phyloP scores from a whole-genome alignment of 2,797 vertebrate genomes.

The Sarcophilus harrisii region DNA sequence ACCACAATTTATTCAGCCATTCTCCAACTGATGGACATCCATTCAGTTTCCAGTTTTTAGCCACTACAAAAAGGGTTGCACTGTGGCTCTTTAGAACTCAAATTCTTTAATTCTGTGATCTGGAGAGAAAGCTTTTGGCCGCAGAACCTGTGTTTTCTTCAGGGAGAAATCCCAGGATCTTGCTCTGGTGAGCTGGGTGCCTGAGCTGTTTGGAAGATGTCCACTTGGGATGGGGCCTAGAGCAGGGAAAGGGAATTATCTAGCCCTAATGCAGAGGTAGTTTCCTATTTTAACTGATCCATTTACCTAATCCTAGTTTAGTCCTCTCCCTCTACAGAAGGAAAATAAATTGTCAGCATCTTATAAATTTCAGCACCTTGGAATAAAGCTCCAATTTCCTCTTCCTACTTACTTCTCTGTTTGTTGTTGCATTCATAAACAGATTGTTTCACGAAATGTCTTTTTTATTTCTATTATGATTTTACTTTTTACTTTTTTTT shows the following conservation, averaged over 20 bases:
- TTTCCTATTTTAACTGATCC: not conserved
- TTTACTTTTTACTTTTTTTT: not conserved
- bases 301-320: not conserved
- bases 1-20: too few species aligned
- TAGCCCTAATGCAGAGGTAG: not conserved
- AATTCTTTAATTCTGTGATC: not conserved
- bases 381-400: not conserved
- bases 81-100: not conserved
- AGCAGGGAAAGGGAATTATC: not conserved
- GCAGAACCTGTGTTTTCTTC: not conserved
- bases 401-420: not conserved
- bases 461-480: not conserved
- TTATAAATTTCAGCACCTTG: not conserved
- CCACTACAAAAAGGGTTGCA: too few species aligned
- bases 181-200: too few species aligned
- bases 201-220: not conserved
- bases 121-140: not conserved
- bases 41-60: too few species aligned
- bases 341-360: not conserved
- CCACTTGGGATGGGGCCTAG: not conserved
- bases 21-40: too few species aligned
- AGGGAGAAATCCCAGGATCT: not conserved
- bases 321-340: not conserved
- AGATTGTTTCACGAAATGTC: not conserved
- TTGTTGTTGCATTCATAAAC: not conserved